Percentiles rank a stretch among this genome's conserved stretches.
These are phyloP conservation scores for Micronycteris hirsuta DNA, from an alignment of 2,113 vertebrate species.

Conservation along the genomic window DNA sequence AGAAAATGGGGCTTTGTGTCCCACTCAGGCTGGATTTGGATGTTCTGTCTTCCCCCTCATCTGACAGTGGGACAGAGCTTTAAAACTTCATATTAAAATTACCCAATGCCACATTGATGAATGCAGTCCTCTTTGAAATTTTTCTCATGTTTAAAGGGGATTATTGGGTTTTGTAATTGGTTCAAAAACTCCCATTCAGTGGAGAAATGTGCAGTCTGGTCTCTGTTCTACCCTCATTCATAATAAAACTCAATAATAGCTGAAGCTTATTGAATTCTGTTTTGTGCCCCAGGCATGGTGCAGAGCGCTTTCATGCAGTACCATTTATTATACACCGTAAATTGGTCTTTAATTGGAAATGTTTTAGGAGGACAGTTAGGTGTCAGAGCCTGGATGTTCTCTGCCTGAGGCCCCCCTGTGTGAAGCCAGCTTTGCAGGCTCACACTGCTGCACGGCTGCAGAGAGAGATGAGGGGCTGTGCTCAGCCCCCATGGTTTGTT, in stretches of 20 bases:
- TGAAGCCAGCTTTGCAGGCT: not conserved
- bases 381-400: not conserved
- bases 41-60: not conserved
- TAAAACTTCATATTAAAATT: not conserved
- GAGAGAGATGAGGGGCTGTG: not conserved
- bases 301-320: not conserved
- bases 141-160: not conserved
- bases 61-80: not conserved
- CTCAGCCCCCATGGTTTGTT: fast-evolving
- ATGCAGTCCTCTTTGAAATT: not conserved
- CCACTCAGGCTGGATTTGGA: not conserved
- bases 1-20: not conserved
- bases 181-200: not conserved
- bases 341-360: not conserved
- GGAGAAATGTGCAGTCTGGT: not conserved
- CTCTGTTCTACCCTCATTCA: not conserved
- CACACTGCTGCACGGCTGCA: fast-evolving
- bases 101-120: not conserved
- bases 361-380: not conserved
- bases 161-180: not conserved
- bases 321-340: not conserved
- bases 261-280: not conserved
- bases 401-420: not conserved
- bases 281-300: not conserved
- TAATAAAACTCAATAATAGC: not conserved